phyloP scores from a whole-genome alignment of 2,888 invertebrate genomes.

The Dryadula phaetusa region DNA sequence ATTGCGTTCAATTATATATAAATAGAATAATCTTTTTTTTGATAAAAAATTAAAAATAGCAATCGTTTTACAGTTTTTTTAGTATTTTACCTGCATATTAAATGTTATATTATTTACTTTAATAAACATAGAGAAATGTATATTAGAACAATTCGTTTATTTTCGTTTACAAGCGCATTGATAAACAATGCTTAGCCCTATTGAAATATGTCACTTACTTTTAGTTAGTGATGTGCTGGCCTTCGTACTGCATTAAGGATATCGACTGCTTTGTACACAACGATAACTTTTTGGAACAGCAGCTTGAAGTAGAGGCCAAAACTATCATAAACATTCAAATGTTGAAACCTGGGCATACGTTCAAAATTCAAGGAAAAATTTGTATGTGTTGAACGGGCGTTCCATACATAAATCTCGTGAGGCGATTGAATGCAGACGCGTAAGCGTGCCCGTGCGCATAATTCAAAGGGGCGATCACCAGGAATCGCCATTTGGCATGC shows the following conservation, averaged over 20 bases:
- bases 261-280: conserved; percentile 15
- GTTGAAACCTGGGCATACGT: conserved; percentile 28
- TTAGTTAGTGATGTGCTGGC: conserved; percentile 57
- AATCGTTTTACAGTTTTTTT: too few relatives aligned
- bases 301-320: conserved; percentile 27
- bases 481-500: conserved; percentile 79
- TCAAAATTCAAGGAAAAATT: conserved; percentile 70
- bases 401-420: conserved; percentile 73
- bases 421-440: conserved; percentile 76
- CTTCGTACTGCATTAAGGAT: conserved; percentile 23
- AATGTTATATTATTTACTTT: too few relatives aligned
- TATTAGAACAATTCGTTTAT: not conserved
- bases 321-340: conserved; percentile 32
- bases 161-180: not conserved
- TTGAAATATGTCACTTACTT: conserved; percentile 56
- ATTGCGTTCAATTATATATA: too few relatives aligned
- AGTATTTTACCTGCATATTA: too few relatives aligned
- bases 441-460: conserved; percentile 79
- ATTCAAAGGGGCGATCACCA: conserved; percentile 82
- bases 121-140: too few relatives aligned
- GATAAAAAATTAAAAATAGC: too few relatives aligned
- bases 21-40: too few relatives aligned
- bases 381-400: conserved; percentile 65
- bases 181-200: conserved; percentile 31
- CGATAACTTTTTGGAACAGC: conserved; percentile 51